Evolutionary conservation across 2,888 invertebrate genomes (phyloP).

Genomic region (Acrocera orbiculus): DNA sequence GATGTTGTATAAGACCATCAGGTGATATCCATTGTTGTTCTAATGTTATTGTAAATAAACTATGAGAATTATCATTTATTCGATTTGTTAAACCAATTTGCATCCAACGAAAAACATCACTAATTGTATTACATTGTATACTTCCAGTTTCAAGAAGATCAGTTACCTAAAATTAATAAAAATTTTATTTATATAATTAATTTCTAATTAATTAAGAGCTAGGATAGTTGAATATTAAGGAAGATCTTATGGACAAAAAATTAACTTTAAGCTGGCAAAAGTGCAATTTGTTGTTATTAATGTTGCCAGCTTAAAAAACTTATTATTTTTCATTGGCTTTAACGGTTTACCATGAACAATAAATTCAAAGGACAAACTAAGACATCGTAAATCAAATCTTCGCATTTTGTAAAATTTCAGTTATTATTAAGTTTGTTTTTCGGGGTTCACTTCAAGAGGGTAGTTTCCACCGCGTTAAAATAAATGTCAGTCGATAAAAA

Average conservation of each 20-base stretch:
- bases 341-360: too few species aligned
- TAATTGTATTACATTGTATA: conserved; percentile 41
- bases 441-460: too few species aligned
- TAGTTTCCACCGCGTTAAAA: too few species aligned
- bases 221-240: not conserved
- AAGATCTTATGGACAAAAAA: not conserved
- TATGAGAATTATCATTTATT: conserved; percentile 38
- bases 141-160: conserved; percentile 37
- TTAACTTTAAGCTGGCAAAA: not conserved
- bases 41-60: conserved; percentile 52
- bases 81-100: conserved; percentile 46
- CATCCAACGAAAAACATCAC: conserved; percentile 52
- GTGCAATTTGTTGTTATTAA: too few species aligned
- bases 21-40: conserved; percentile 56
- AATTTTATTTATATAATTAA: not conserved
- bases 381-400: too few species aligned
- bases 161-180: conserved; percentile 28
- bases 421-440: too few species aligned
- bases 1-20: conserved; percentile 48
- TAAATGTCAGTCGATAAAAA: too few species aligned
- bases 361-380: too few species aligned
- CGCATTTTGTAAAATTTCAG: too few species aligned
- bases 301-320: too few species aligned
- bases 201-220: not conserved
- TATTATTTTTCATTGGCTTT: too few species aligned